Base-by-base conservation (phyloP, 2,113 vertebrate genomes). In the Nicator chloris region DNA sequence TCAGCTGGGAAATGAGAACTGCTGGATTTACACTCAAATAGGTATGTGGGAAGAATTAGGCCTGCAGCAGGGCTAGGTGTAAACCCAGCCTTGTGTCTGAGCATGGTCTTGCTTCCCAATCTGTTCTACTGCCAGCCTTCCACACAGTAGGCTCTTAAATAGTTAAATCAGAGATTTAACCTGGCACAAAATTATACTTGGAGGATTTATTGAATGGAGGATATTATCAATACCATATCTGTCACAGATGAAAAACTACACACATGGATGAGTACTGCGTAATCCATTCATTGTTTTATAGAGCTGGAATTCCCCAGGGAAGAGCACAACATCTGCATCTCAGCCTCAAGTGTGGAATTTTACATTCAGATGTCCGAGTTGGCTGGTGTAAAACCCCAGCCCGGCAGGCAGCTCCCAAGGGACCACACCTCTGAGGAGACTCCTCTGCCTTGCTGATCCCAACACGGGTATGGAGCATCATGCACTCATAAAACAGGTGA, bases 181-280 rank as follows among this genome's bases (percentile, higher is more conserved):
- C 23, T 56, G 64, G 35, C n/a, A 78, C 51, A 78, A 93, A 89
- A 90, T 81, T 88, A 63, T 72, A 71, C 45, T 94, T 83, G 56
- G 15, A 94, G 44, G 68, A 87, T 45, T 95, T 94, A 92, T 9
- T 78, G 79, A 94, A 93, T 64, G 13, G 47, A 88, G 63, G 49
- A 65, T 75, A 64, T 86, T 86, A 86, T 83, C 86, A 89, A 95
- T 87, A 96, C 35, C 89, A 63, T 64, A 76, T 72, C 90, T 94
- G 70, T 87, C 92, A 93, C 85, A 83, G 39, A 89, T 81, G 31
- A 95, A 88, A 91, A 93, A 60, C 73, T 81, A 82, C 64, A 78
- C 35, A 59, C 85, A 85, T 56, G 42, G 50, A 94, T 87, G 89
- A 81, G 35, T 31, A 75, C 28, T 72, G 35, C 83, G 75, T 49